Conservation (phyloP, 2,797 vertebrate species). For the Macropodus opercularis region DNA sequence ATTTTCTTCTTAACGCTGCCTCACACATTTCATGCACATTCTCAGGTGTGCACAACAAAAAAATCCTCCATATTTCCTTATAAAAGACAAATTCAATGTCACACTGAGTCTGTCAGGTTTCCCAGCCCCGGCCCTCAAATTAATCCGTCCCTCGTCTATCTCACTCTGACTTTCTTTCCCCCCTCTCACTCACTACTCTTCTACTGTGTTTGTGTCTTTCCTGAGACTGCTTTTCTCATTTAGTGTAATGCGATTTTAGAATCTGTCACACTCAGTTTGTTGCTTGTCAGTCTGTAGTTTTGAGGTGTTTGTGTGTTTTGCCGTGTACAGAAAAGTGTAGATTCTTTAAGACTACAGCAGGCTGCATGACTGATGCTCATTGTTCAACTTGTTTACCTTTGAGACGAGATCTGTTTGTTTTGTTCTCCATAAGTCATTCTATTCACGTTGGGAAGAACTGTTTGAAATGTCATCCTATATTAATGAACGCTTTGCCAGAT, state of each 20-base stretch:
- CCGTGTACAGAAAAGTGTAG: constrained; percentile 47
- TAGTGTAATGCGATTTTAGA: constrained; percentile 82
- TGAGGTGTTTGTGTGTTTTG: constrained; percentile 70
- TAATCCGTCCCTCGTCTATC: constrained; percentile 64
- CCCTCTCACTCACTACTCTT: no score
- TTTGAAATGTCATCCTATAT: not conserved
- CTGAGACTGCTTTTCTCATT: constrained; percentile 67
- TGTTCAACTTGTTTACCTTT: constrained; percentile 63
- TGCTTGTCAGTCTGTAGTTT: constrained; percentile 77
- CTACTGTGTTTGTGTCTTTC: constrained; percentile 57
- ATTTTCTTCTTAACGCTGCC: constrained; percentile 59
- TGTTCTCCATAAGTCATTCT: not conserved
- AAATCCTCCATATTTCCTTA: constrained; percentile 49
- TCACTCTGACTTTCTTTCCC: constrained; percentile 46
- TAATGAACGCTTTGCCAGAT: not conserved
- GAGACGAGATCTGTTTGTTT: constrained; percentile 38
- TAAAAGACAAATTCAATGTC: constrained; percentile 80
- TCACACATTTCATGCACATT: constrained; percentile 42
- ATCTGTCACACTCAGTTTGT: constrained; percentile 81
- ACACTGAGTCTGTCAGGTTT: constrained; percentile 78
- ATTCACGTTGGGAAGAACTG: constrained; percentile 1
- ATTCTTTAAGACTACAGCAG: constrained; percentile 53
- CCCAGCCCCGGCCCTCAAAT: constrained; percentile 67
- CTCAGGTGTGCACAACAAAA: constrained; percentile 67
- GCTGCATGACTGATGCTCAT: constrained; percentile 62